Percentiles rank a stretch among this genome's conserved stretches.
phyloP scores from a whole-genome alignment of 1,140 invertebrate genomes.

The Caligus rogercresseyi region DNA sequence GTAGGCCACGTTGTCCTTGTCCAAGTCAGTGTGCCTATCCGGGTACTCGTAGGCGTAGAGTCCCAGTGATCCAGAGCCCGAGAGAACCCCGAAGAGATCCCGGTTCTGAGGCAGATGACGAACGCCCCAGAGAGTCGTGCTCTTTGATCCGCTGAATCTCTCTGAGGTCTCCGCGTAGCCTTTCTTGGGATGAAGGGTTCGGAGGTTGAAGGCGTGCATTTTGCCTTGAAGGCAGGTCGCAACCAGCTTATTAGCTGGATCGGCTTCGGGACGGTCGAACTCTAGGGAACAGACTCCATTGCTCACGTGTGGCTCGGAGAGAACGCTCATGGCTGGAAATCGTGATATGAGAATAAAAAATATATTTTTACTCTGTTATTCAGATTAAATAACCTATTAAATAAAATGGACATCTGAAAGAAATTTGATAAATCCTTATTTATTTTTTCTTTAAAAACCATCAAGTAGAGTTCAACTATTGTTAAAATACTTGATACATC shows the following conservation, averaged over 20 bases:
- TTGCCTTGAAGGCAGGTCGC: constrained; percentile 83
- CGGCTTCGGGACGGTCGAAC: constrained; percentile 82
- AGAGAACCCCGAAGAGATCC: constrained; percentile 77
- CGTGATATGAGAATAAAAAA: no score
- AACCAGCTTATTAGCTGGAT: constrained; percentile 76
- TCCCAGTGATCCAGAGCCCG: constrained; percentile 64
- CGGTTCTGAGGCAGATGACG: constrained; percentile 80
- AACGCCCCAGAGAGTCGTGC: constrained; percentile 58
- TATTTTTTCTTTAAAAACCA: no score
- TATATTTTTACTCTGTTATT: not conserved
- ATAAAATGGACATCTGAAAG: no score
- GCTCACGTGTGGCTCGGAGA: constrained; percentile 80
- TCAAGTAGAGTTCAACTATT: no score
- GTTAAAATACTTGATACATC: no score
- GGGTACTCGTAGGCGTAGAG: constrained; percentile 91
- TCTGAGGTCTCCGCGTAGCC: constrained; percentile 61
- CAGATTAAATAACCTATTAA: not conserved
- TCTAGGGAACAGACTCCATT: constrained; percentile 80
- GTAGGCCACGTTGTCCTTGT: constrained; percentile 44
- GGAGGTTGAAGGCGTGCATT: constrained; percentile 70
- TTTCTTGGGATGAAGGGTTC: constrained; percentile 66
- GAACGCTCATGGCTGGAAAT: constrained; percentile 48
- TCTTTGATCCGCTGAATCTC: constrained; percentile 51
- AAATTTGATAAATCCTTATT: no score
- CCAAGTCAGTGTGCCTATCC: constrained; percentile 44